Percentiles rank a stretch among this genome's conserved stretches.
These are phyloP conservation scores for Perithous albicinctus DNA, from an alignment of 2,888 invertebrate genomes.

Conservation along the genomic window DNA sequence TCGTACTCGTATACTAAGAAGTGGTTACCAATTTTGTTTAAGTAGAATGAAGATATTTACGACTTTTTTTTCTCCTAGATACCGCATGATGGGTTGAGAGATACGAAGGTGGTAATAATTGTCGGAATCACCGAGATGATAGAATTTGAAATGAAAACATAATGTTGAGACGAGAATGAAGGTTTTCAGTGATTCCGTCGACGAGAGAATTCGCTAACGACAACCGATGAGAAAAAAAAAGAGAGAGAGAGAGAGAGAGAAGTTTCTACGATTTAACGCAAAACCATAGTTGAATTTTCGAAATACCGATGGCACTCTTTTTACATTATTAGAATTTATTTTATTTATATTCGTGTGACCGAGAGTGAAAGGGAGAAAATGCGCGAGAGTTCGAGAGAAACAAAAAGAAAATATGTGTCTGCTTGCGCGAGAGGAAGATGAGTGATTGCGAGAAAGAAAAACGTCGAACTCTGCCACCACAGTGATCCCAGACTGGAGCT, in stretches of 20 bases:
- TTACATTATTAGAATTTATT: constrained; percentile 72
- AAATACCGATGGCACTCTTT: constrained; percentile 70
- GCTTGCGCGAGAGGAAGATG: constrained; percentile 61
- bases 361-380: constrained; percentile 65
- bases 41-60: constrained; percentile 77
- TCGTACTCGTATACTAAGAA: constrained; percentile 68
- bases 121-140: constrained; percentile 48
- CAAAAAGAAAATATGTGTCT: constrained; percentile 58
- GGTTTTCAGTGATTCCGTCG: constrained; percentile 54
- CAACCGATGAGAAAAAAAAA: constrained; percentile 48
- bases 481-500: constrained; percentile 62
- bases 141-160: constrained; percentile 61
- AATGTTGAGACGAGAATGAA: constrained; percentile 56
- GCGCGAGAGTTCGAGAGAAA: constrained; percentile 41
- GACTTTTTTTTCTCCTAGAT: constrained; percentile 52
- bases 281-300: constrained; percentile 70
- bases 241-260: constrained; percentile 34
- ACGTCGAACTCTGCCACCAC: constrained; percentile 76
- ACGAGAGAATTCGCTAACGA: constrained; percentile 58
- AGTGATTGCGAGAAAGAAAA: constrained; percentile 57
- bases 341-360: constrained; percentile 71
- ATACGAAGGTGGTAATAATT: constrained; percentile 24
- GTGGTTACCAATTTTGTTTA: constrained; percentile 78
- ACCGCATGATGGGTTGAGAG: constrained; percentile 48
- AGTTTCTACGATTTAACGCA: constrained; percentile 60